Base-by-base conservation (phyloP, 2,888 invertebrate species). In the Mesorhabditis belari region DNA sequence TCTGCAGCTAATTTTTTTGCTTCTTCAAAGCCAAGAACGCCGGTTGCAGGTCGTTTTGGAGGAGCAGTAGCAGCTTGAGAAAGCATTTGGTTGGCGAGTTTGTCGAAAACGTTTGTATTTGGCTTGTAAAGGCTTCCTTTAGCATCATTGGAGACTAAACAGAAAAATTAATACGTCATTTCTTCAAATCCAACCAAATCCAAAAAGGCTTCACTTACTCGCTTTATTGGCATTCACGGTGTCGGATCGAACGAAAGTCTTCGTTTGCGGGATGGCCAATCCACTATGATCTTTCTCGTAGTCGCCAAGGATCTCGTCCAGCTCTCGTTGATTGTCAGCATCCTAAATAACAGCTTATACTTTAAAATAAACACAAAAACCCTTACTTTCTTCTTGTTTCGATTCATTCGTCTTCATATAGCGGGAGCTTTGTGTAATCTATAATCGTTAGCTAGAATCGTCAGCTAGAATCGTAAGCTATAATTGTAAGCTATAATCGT, bases 231-330 rank as follows among this genome's bases (percentile, higher is more conserved):
- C 75, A 29, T 77, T 74, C 12, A 95, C 95, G 0, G 93, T 91
- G 58, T 93, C 95, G 61, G 95, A 96, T 84, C 95, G 92, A 5
- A 98, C 90, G 92, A 98, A 98, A 51, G 94, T 89, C 84, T 94
- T 95, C 2, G 67, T 28, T 9, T 50, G 35, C 3, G 51, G 44
- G 28, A 26, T 17, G 19, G 27, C 19, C 17, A 19, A 26, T 12
- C 62, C 66, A 23, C 64, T 71, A 52, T 71, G 71, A 9, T 58
- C 62, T 19, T 63, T 56, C 5, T 57, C 61, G 61, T 61, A 70
- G 50, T 73, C 69, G 35, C 63, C 64, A 12, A 63, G 60, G 2
- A 63, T 62, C 58, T 64, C 68, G 44, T 60, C 50, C 3, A 70
- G 62, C 5, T 63, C 63, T 19, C 57, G 35, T 49, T 68, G 60